phyloP scores from a whole-genome alignment of 2,888 invertebrate genomes.

The Apamea anceps region DNA sequence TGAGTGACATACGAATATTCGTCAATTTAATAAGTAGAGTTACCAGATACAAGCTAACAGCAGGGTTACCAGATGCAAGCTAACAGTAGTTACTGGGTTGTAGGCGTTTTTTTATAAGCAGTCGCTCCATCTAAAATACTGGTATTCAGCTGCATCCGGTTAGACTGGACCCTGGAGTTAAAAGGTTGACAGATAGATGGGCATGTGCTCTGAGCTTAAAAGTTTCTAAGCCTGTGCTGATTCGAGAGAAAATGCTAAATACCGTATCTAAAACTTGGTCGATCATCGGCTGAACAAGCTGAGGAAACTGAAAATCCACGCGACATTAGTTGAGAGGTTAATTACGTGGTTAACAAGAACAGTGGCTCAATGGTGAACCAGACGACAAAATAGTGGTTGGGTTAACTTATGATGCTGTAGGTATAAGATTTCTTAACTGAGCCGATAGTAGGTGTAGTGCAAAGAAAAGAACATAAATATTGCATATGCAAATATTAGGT shows the following conservation, averaged over 20 bases:
- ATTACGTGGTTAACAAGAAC: conserved; percentile 34
- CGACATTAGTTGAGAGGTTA: conserved; percentile 35
- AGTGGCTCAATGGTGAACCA: conserved; percentile 1
- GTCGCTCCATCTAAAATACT: no score
- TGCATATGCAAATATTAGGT: neutral
- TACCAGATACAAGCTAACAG: no score
- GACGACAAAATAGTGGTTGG: neutral
- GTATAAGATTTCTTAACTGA: neutral
- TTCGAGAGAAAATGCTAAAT: neutral
- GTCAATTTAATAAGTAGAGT: no score
- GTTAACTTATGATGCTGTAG: neutral
- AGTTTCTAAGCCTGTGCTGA: neutral
- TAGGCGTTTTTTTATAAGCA: no score
- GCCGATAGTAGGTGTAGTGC: neutral
- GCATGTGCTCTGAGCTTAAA: neutral
- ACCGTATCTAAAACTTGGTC: conserved; percentile 27
- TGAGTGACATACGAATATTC: no score
- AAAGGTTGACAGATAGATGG: no score
- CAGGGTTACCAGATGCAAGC: no score
- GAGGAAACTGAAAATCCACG: conserved; percentile 35
- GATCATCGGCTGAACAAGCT: neutral
- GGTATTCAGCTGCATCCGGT: no score
- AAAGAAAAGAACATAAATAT: neutral
- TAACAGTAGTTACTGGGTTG: no score
- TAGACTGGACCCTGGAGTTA: no score